phyloP scores from a whole-genome alignment of 2,113 vertebrate species.

The Poeciliopsis occidentalis region DNA sequence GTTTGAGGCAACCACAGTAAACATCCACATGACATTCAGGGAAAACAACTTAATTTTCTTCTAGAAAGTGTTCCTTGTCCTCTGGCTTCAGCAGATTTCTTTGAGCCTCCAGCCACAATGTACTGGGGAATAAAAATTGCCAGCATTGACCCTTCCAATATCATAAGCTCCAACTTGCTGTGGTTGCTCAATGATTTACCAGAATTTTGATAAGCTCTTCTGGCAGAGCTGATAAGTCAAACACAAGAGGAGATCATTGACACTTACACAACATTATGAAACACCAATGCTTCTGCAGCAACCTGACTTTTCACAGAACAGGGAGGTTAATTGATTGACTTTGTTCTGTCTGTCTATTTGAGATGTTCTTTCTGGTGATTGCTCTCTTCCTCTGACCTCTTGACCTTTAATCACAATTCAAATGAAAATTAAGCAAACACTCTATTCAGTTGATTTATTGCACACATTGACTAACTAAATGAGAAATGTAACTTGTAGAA shows the following conservation, averaged over 20 bases:
- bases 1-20: conserved; percentile 9
- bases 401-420: conserved; percentile 18
- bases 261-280: conserved; percentile 74
- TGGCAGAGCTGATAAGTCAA: conserved; percentile 79
- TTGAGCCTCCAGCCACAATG: not conserved
- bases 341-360: conserved; percentile 7
- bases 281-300: conserved; percentile 41
- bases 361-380: conserved; percentile 23
- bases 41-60: conserved; percentile 18
- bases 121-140: not conserved
- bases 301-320: conserved; percentile 63
- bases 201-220: conserved; percentile 68
- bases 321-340: conserved; percentile 44
- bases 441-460: not conserved
- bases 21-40: conserved; percentile 9
- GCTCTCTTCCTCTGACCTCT: not conserved
- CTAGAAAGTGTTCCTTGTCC: not conserved
- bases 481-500: not conserved
- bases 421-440: conserved; percentile 8
- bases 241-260: conserved; percentile 77
- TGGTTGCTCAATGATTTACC: conserved; percentile 77
- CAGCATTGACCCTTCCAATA: conserved; percentile 49
- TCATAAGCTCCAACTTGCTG: conserved; percentile 40
- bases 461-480: no score
- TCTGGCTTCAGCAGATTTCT: conserved; percentile 14